Evolutionary conservation across 1,140 invertebrate species (phyloP).

Genomic region (Carposina sasakii): DNA sequence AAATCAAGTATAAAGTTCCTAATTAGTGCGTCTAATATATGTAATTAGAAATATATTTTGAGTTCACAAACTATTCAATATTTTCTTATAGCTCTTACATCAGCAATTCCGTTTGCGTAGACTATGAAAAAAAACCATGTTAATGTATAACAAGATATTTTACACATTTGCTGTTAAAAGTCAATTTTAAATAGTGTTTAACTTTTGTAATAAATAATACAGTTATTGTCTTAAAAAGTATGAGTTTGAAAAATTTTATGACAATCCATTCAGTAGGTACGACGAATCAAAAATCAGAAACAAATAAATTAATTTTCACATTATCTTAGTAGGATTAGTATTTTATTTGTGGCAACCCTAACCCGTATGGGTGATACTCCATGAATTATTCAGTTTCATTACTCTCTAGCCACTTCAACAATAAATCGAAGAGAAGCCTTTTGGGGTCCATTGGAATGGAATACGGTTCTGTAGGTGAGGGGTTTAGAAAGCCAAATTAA

Average conservation of each 20-base stretch:
- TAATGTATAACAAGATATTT: too few relatives aligned
- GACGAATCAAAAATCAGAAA: background rate
- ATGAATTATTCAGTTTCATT: constrained; percentile 71
- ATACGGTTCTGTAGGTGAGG: background rate
- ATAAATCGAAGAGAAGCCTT: constrained; percentile 51
- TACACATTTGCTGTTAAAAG: too few relatives aligned
- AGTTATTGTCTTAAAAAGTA: background rate
- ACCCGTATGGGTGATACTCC: constrained; percentile 45
- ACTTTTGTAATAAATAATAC: background rate
- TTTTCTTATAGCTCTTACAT: too few relatives aligned
- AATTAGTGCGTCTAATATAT: too few relatives aligned
- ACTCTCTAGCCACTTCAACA: constrained; percentile 56
- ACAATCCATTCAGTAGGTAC: background rate
- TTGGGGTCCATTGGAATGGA: background rate
- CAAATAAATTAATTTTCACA: background rate
- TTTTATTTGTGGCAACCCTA: constrained; percentile 31
- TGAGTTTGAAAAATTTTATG: background rate
- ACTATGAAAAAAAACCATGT: too few relatives aligned
- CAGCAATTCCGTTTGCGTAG: too few relatives aligned
- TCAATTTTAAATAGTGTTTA: background rate
- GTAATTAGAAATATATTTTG: too few relatives aligned
- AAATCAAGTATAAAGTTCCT: too few relatives aligned
- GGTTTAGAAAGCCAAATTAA: background rate
- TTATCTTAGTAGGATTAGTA: background rate
- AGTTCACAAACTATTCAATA: too few relatives aligned